Conservation (phyloP, 2,888 invertebrate genomes). For the Pyrochroa serraticornis region DNA sequence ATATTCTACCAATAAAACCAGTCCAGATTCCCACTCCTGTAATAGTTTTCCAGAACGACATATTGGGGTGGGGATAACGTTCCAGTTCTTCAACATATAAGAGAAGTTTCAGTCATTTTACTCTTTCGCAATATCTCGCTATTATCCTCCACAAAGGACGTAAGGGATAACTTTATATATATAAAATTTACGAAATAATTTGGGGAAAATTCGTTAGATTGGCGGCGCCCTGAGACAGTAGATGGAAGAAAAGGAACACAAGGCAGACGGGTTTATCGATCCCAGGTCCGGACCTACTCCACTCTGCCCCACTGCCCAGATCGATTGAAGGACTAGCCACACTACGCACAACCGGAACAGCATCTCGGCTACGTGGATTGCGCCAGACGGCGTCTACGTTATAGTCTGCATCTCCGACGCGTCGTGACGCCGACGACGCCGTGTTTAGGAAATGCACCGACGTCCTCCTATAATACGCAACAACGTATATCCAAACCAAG, state of each 20-base stretch:
- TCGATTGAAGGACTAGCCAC: conserved; percentile 29
- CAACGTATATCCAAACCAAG: conserved; percentile 7
- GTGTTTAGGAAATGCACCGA: conserved; percentile 27
- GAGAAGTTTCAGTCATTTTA: no score
- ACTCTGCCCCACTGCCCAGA: conserved; percentile 38
- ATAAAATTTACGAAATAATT: conserved; percentile 1
- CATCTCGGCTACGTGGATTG: conserved; percentile 25
- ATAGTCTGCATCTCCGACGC: conserved; percentile 25
- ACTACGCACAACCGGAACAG: conserved; percentile 32
- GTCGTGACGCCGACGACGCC: conserved; percentile 21
- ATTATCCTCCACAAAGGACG: not conserved
- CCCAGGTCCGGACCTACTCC: conserved; percentile 36
- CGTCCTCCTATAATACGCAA: conserved; percentile 5
- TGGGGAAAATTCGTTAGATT: not conserved
- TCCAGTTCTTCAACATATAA: no score
- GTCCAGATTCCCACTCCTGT: no score
- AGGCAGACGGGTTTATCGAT: conserved; percentile 37
- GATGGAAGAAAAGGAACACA: conserved; percentile 21
- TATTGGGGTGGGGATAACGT: no score
- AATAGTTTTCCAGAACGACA: no score
- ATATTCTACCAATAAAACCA: no score
- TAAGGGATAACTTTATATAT: not conserved
- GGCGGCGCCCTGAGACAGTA: conserved; percentile 3
- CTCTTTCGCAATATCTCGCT: no score
- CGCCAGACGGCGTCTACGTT: conserved; percentile 27